Conservation (phyloP, 2,797 vertebrate species). For the Mormyrus proboscirostris region DNA sequence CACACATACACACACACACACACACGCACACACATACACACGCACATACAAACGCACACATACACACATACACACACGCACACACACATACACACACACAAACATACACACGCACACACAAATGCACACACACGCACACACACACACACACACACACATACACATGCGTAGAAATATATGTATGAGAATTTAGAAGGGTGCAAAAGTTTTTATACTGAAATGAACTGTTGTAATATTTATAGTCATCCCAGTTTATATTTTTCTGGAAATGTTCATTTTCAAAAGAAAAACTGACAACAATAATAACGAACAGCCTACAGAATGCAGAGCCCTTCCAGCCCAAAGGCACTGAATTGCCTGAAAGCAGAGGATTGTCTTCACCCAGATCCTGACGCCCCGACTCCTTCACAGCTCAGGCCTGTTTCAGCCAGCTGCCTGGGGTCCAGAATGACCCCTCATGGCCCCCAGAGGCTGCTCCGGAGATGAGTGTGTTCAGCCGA, state of each 20-base stretch:
- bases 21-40: too few relatives aligned
- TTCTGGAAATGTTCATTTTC: background rate
- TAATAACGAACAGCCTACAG: background rate
- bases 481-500: background rate
- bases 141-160: background rate
- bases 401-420: background rate
- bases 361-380: background rate
- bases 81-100: background rate
- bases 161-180: background rate
- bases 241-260: background rate
- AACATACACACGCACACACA: background rate
- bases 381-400: background rate
- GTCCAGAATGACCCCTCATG: background rate
- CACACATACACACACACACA: too few relatives aligned
- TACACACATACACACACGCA: too few relatives aligned
- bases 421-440: background rate
- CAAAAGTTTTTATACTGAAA: background rate
- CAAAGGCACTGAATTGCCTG: background rate
- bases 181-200: background rate
- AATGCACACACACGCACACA: too few relatives aligned
- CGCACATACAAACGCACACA: too few relatives aligned
- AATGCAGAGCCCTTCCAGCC: background rate
- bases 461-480: background rate
- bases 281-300: background rate
- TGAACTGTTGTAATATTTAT: background rate